phyloP scores from a whole-genome alignment of 2,113 vertebrate genomes.

The Fregata magnificens region DNA sequence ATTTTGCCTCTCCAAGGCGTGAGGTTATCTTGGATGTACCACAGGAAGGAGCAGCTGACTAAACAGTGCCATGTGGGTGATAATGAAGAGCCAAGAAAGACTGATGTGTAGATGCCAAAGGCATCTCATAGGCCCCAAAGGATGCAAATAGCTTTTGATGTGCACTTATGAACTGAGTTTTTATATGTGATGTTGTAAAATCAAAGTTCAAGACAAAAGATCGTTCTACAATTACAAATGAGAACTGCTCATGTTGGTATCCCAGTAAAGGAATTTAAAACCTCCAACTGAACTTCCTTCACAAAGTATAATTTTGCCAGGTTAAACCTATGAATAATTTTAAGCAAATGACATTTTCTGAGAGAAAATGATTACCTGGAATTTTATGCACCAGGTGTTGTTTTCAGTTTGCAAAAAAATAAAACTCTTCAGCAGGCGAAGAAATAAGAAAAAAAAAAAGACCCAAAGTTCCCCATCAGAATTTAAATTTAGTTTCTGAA shows the following conservation, averaged over 20 bases:
- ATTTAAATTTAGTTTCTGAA: constrained; percentile 29
- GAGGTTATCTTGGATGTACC: background rate
- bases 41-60: background rate
- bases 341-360: background rate
- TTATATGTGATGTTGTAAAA: background rate
- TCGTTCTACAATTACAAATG: background rate
- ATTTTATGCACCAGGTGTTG: background rate
- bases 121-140: background rate
- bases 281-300: background rate
- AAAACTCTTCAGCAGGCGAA: background rate
- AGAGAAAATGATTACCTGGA: background rate
- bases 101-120: background rate
- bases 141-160: background rate
- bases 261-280: background rate
- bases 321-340: background rate
- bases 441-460: background rate
- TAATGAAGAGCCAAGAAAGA: background rate
- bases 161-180: background rate
- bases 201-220: background rate
- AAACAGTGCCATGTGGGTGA: background rate
- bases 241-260: background rate
- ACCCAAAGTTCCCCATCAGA: background rate
- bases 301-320: background rate
- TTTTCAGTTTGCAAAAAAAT: background rate
- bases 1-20: background rate